Conservation (phyloP, 2,888 invertebrate genomes). For the Meloe dianella region DNA sequence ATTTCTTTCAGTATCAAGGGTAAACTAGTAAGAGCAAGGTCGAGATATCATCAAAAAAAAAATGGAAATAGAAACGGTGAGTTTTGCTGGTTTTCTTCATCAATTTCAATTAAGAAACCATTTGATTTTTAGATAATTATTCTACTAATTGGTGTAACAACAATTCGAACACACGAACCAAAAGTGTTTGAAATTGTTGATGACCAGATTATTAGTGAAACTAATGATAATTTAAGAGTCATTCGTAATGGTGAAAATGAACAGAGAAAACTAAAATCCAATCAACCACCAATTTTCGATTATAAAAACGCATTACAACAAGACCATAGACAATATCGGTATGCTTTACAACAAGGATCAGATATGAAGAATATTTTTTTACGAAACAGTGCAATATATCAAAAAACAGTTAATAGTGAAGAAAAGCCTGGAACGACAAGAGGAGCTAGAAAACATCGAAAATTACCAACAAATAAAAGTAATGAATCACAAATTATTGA, state of each 20-base stretch:
- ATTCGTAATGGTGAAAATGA: constrained; percentile 29
- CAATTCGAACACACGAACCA: constrained; percentile 31
- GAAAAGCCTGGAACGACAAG: constrained; percentile 8
- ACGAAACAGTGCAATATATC: background rate
- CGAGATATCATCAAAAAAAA: constrained; percentile 29
- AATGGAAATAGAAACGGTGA: background rate
- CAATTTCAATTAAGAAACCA: background rate
- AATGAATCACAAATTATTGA: constrained; percentile 20
- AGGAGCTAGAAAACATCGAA: background rate
- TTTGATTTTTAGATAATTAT: background rate
- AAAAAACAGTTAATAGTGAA: constrained; percentile 16
- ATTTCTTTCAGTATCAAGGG: constrained; percentile 56
- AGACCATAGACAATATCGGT: constrained; percentile 49
- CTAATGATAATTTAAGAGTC: constrained; percentile 30
- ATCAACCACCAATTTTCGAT: constrained; percentile 44
- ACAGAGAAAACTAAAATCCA: constrained; percentile 16
- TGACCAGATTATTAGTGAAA: constrained; percentile 34
- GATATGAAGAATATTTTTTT: constrained; percentile 36
- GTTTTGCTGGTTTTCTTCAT: background rate
- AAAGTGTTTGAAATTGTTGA: constrained; percentile 42
- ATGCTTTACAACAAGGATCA: constrained; percentile 51
- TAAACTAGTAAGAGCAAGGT: constrained; percentile 48
- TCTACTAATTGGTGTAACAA: background rate
- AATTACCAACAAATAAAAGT: background rate
- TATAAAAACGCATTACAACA: constrained; percentile 47